Conservation (phyloP, 2,113 vertebrate species). For the Oreochromis spilurus region DNA sequence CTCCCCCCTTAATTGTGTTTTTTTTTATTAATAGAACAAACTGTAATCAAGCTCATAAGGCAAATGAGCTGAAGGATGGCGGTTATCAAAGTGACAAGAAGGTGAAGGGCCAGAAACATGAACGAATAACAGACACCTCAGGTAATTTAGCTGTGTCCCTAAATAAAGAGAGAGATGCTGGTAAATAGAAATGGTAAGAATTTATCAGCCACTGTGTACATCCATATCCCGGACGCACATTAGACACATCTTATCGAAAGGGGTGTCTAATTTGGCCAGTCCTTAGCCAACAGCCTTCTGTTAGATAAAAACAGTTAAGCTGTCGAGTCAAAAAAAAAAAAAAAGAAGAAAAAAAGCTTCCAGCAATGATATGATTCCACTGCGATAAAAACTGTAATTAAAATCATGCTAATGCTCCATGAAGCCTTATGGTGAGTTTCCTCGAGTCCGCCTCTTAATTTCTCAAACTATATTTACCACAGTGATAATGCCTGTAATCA, state of each 20-base stretch:
- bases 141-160: neutral
- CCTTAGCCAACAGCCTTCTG: neutral
- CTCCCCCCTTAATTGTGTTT: neutral
- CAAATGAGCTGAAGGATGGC: neutral
- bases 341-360: constrained; percentile 9
- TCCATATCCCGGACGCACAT: neutral
- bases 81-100: neutral
- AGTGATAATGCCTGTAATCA: constrained; percentile 5
- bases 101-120: neutral
- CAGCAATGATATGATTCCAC: neutral
- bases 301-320: constrained; percentile 27
- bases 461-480: constrained; percentile 15
- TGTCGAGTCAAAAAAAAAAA: constrained; percentile 20
- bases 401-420: constrained; percentile 16
- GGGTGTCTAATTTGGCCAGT: neutral
- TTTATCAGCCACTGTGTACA: neutral
- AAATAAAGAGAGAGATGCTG: neutral
- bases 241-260: neutral
- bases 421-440: constrained; percentile 11
- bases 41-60: neutral
- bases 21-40: neutral
- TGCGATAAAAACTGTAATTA: constrained; percentile 27
- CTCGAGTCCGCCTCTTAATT: neutral
- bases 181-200: neutral
- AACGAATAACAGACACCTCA: neutral